Evolutionary conservation across 2,888 invertebrate species (phyloP).

Genomic region (Sericinus montela): DNA sequence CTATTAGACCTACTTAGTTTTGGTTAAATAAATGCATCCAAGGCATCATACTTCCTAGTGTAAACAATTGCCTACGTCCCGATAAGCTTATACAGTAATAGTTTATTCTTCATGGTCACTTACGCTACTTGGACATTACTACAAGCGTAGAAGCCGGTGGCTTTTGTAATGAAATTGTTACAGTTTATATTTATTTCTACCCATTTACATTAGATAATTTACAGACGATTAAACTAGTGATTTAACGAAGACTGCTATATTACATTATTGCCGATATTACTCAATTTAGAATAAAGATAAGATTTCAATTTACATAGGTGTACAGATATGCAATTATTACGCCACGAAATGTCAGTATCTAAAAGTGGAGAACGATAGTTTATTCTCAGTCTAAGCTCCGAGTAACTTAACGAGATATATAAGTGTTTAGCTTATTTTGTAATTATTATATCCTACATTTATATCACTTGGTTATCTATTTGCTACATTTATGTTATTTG

Average conservation of each 20-base stretch:
- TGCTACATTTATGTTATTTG: neutral
- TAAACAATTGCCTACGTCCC: neutral
- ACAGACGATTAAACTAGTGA: too few species aligned
- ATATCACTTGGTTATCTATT: constrained; percentile 6
- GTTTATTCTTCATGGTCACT: neutral
- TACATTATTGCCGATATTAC: too few species aligned
- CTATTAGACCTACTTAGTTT: constrained; percentile 5
- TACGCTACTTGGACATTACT: neutral
- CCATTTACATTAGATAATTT: neutral
- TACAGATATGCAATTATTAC: neutral
- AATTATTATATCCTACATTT: neutral
- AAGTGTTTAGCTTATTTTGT: neutral
- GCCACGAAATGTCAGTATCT: neutral
- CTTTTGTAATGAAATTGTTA: neutral
- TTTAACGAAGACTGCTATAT: too few species aligned
- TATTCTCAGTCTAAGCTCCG: neutral
- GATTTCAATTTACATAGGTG: neutral
- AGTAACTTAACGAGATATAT: neutral
- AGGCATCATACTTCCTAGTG: neutral
- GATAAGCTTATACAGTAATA: neutral
- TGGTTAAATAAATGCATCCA: constrained; percentile 14
- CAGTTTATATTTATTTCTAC: neutral
- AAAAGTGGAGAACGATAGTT: too few species aligned
- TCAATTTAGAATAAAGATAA: too few species aligned
- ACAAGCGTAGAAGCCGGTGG: neutral